Conservation (phyloP, 92 coral and sea anemone species). For the Heliopora coerulea region DNA sequence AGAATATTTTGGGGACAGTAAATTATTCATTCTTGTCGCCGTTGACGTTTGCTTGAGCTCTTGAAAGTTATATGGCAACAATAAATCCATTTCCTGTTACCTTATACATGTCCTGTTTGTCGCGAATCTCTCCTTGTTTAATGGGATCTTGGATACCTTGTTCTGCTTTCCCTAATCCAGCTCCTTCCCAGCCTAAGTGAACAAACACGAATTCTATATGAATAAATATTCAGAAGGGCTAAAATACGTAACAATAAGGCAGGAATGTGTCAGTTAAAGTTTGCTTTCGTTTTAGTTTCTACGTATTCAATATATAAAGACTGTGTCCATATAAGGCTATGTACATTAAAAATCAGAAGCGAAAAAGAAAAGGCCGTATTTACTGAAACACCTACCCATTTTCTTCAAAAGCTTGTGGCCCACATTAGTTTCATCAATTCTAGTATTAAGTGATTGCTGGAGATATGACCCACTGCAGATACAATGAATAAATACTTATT, state of each 20-base stretch:
- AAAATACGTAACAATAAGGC: too few relatives aligned
- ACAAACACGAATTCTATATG: not conserved
- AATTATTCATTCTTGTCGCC: not conserved
- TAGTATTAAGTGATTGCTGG: slow-evolving; percentile 61
- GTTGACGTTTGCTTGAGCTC: too few relatives aligned
- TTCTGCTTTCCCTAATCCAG: slow-evolving; percentile 86
- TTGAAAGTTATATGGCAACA: not conserved
- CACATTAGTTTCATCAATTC: slow-evolving; percentile 88
- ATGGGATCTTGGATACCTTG: slow-evolving; percentile 96
- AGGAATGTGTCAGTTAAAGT: too few relatives aligned
- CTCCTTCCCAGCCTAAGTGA: slow-evolving; percentile 91
- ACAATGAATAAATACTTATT: too few relatives aligned
- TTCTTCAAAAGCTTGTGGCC: slow-evolving; percentile 94
- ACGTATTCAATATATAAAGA: too few relatives aligned
- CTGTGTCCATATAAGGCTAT: too few relatives aligned
- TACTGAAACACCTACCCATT: slow-evolving; percentile 68
- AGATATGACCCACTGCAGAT: slow-evolving; percentile 35
- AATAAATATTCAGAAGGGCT: too few relatives aligned
- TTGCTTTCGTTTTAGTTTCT: too few relatives aligned
- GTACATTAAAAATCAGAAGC: too few relatives aligned
- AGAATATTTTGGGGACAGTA: too few relatives aligned
- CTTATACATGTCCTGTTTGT: slow-evolving; percentile 88
- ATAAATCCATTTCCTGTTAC: slow-evolving; percentile 39
- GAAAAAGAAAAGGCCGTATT: too few relatives aligned
- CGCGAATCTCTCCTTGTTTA: slow-evolving; percentile 85